A percentile compares a stretch with the other conserved stretches of the same genome.
Conservation (phyloP, 1,140 invertebrate genomes). For the Anoplolepis gracilipes region DNA sequence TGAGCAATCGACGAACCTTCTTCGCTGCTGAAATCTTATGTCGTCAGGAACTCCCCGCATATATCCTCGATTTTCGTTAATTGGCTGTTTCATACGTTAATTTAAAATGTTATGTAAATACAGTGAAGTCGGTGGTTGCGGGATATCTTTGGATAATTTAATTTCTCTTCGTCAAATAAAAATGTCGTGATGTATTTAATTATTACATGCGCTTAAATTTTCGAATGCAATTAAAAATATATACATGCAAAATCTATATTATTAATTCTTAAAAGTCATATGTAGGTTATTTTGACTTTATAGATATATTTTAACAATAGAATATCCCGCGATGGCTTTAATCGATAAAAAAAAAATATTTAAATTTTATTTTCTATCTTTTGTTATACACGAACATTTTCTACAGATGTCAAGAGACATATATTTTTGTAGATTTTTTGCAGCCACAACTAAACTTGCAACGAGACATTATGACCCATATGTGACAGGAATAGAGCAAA, state of each 20-base stretch:
- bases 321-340: no score
- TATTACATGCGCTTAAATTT: not conserved
- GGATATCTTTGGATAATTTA: not conserved
- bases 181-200: not conserved
- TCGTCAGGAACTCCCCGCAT: constrained; percentile 5
- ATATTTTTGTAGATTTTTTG: no score
- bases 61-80: constrained; percentile 19
- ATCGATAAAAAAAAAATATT: no score
- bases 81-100: constrained; percentile 29
- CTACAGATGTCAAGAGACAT: no score
- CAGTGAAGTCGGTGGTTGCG: not conserved
- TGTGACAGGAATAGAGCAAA: no score
- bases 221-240: not conserved
- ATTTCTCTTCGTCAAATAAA: not conserved
- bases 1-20: not conserved
- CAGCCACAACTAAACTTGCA: no score
- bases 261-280: no score
- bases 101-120: constrained; percentile 30
- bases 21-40: constrained; percentile 6
- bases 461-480: no score
- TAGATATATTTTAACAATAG: no score
- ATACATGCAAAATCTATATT: not conserved
- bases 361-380: no score
- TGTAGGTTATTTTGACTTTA: no score
- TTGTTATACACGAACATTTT: no score